phyloP scores from a whole-genome alignment of 2,797 vertebrate genomes.

The Notoglanidium macrostoma region DNA sequence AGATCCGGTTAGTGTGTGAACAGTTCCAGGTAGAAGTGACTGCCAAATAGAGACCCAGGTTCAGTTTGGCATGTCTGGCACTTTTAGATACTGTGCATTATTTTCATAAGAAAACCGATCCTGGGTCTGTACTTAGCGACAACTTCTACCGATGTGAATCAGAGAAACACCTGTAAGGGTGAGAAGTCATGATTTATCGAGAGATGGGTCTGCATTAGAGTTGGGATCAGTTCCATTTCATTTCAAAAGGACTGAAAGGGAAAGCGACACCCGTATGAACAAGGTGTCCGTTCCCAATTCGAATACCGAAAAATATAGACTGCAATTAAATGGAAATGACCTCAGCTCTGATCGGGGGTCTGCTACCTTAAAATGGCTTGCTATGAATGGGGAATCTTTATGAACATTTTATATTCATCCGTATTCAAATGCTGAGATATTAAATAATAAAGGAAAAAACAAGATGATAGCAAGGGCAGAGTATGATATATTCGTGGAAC shows the following conservation, averaged over 20 bases:
- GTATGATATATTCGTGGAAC: constrained; percentile 1
- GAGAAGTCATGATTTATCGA: constrained; percentile 52
- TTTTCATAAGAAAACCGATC: constrained; percentile 33
- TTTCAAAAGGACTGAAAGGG: constrained; percentile 35
- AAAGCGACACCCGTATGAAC: constrained; percentile 22
- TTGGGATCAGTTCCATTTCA: constrained; percentile 47
- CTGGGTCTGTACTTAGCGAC: constrained; percentile 52
- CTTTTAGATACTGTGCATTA: not conserved
- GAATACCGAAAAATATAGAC: constrained; percentile 21
- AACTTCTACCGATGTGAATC: constrained; percentile 59
- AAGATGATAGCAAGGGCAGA: constrained; percentile 25
- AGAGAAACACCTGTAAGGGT: constrained; percentile 49
- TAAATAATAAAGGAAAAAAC: constrained; percentile 33
- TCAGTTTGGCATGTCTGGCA: constrained; percentile 37
- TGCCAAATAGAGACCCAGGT: constrained; percentile 50
- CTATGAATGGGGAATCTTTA: constrained; percentile 49
- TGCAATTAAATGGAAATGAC: constrained; percentile 33
- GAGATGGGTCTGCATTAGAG: constrained; percentile 54
- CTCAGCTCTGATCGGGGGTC: constrained; percentile 49
- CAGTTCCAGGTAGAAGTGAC: constrained; percentile 46
- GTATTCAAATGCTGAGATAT: constrained; percentile 24
- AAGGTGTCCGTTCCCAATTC: constrained; percentile 35
- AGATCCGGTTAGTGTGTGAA: constrained; percentile 85
- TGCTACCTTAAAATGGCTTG: constrained; percentile 40
- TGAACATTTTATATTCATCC: constrained; percentile 39